phyloP scores from a whole-genome alignment of 2,113 vertebrate genomes.

The Elephas maximus region DNA sequence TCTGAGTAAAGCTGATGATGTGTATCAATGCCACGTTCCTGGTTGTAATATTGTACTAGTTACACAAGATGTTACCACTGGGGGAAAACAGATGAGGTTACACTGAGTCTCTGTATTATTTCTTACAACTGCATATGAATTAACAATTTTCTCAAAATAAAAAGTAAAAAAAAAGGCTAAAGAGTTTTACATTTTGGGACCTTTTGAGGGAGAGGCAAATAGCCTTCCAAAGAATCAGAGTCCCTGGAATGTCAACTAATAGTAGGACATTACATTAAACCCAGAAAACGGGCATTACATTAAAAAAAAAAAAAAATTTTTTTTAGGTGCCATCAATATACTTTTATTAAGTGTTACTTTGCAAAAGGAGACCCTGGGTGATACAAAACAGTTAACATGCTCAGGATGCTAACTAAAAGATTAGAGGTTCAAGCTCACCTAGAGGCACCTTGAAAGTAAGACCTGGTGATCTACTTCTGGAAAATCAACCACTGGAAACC shows the following conservation, averaged over 20 bases:
- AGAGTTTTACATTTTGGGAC: neutral
- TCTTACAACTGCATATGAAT: neutral
- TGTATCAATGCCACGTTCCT: neutral
- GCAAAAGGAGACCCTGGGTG: neutral
- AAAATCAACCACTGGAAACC: too few species aligned
- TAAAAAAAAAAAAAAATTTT: too few species aligned
- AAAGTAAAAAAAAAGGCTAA: neutral
- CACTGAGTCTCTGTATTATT: neutral
- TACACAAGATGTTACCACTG: neutral
- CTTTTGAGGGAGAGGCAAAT: neutral
- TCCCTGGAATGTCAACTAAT: neutral
- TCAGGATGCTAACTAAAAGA: neutral
- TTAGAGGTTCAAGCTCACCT: neutral
- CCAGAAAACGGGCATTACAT: too few species aligned
- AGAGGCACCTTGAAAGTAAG: neutral
- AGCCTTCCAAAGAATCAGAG: neutral
- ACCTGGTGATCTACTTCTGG: too few species aligned
- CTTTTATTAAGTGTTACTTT: neutral
- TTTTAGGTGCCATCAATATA: neutral
- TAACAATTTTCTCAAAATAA: constrained; percentile 6
- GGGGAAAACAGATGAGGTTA: neutral
- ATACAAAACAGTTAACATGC: neutral
- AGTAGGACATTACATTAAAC: neutral
- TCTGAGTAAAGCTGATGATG: neutral
- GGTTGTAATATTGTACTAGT: neutral